Evolutionary conservation across 1,140 invertebrate genomes (phyloP).

Genomic region (Callitettix versicolor): DNA sequence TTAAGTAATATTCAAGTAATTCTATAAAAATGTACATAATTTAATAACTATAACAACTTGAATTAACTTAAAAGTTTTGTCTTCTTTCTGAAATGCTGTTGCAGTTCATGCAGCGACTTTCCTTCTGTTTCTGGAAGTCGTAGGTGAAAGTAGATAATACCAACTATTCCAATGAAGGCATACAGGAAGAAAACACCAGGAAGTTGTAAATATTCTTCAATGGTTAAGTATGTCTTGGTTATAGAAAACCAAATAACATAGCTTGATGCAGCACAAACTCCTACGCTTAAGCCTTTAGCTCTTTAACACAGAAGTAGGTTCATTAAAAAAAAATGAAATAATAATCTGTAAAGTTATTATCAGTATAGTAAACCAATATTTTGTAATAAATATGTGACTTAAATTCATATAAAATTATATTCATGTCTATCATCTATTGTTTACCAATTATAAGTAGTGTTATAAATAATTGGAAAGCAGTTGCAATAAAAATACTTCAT

Average conservation of each 20-base stretch:
- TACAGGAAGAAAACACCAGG: conserved; percentile 24
- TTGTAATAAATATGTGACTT: not conserved
- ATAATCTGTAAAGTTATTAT: not conserved
- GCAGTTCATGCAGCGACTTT: conserved; percentile 23
- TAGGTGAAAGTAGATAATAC: conserved; percentile 22
- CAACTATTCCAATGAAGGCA: conserved; percentile 15
- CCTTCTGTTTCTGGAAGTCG: conserved; percentile 27
- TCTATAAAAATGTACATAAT: no score
- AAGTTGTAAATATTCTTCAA: conserved; percentile 14
- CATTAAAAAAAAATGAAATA: not conserved
- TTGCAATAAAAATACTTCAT: no score
- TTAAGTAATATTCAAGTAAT: no score
- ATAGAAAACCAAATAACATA: conserved; percentile 22
- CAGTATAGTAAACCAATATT: not conserved
- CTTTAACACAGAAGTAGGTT: conserved; percentile 12
- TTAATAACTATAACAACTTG: no score
- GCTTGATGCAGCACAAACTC: conserved; percentile 22
- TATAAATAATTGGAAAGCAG: no score
- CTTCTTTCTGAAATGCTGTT: conserved; percentile 20
- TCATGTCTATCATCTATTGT: not conserved
- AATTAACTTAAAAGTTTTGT: no score
- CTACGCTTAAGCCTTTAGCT: conserved; percentile 21
- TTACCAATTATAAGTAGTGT: not conserved
- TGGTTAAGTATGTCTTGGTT: conserved; percentile 22
- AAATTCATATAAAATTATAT: not conserved